These are phyloP conservation scores for Sarcophilus harrisii DNA, from an alignment of 2,797 vertebrate species.

Conservation along the genomic window DNA sequence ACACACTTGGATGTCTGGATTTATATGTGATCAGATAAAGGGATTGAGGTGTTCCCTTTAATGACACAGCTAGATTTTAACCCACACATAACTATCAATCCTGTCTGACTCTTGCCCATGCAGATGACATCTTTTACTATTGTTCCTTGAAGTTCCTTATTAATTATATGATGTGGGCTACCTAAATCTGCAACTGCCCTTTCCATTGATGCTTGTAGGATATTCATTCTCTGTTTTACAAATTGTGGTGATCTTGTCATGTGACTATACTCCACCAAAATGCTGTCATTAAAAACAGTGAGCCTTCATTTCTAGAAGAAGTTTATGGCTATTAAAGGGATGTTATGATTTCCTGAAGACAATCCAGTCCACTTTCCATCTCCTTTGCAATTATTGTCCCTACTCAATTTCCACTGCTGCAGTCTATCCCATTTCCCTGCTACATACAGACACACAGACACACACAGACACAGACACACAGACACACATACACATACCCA, in stretches of 20 bases:
- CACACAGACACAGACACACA: too few relatives aligned
- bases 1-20: background rate
- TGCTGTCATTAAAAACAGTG: background rate
- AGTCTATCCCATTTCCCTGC: background rate
- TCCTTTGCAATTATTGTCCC: background rate
- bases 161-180: background rate
- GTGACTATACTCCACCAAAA: background rate
- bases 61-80: background rate
- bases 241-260: background rate
- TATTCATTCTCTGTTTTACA: background rate
- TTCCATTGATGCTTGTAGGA: background rate
- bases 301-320: background rate
- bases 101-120: background rate
- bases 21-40: background rate
- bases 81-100: background rate
- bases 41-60: background rate
- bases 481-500: too few relatives aligned
- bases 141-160: background rate
- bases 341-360: background rate
- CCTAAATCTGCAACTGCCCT: background rate
- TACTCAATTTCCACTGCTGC: background rate
- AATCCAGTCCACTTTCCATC: background rate
- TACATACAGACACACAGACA: background rate
- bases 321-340: background rate
- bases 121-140: background rate